Conservation (phyloP, 2,113 vertebrate species). For the Nerophis ophidion region DNA sequence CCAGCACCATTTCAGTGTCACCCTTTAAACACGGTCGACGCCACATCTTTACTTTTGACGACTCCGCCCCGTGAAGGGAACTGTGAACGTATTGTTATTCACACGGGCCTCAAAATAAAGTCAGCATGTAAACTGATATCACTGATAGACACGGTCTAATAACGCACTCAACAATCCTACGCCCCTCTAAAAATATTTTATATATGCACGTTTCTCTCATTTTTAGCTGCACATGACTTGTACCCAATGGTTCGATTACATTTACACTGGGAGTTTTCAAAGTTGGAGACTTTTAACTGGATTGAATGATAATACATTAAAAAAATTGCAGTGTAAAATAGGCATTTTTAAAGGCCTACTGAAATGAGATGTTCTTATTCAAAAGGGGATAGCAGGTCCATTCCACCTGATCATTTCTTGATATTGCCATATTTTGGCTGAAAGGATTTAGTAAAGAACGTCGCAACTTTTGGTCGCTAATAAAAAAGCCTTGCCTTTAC, state of each 20-base stretch:
- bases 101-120: conserved; percentile 5
- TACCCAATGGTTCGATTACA: neutral
- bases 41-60: conserved; percentile 28
- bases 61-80: conserved; percentile 20
- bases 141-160: no score
- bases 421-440: no score
- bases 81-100: conserved; percentile 17
- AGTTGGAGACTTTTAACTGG: neutral
- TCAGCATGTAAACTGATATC: neutral
- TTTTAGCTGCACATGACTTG: neutral
- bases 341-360: no score
- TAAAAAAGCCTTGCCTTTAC: no score
- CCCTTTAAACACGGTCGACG: conserved; percentile 44
- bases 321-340: no score
- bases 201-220: conserved; percentile 18
- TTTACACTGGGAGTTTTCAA: neutral
- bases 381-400: no score
- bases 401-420: no score
- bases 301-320: neutral
- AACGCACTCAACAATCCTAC: neutral
- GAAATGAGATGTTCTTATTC: no score
- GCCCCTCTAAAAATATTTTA: conserved; percentile 10
- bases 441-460: no score
- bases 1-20: conserved; percentile 53
- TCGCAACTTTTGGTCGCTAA: no score